Evolutionary conservation across 2,797 vertebrate genomes (phyloP).

Genomic region (Synaphobranchus kaupii): DNA sequence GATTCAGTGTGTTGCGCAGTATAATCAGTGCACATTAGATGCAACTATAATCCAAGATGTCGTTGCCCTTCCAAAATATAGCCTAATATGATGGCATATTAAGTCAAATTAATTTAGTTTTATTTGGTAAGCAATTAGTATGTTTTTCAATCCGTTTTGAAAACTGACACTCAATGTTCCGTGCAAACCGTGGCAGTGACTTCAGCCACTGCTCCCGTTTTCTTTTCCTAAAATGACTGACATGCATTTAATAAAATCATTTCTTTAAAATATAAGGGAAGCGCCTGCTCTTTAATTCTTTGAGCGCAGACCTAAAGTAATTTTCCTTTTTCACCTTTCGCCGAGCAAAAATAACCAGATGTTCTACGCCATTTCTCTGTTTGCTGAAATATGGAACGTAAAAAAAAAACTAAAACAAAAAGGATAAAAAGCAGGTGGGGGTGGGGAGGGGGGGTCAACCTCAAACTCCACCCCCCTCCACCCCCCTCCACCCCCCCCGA

Average conservation of each 20-base stretch:
- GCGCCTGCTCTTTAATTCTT: neutral
- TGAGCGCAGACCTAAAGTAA: neutral
- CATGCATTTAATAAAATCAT: neutral
- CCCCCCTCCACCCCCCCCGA: conserved; percentile 54
- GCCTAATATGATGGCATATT: neutral
- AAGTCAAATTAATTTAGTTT: neutral
- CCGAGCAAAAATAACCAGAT: neutral
- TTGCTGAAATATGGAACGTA: neutral
- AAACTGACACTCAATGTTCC: neutral
- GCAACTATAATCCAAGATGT: neutral
- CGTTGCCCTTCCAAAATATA: neutral
- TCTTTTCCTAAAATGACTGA: neutral
- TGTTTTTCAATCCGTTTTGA: neutral
- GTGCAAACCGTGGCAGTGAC: neutral
- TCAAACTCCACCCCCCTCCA: conserved; percentile 33
- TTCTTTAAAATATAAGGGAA: neutral
- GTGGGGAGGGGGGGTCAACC: neutral
- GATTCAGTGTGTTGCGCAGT: neutral
- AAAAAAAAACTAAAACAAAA: neutral
- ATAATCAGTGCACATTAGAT: neutral
- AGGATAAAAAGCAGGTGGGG: neutral
- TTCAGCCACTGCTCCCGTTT: neutral
- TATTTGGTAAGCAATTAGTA: neutral
- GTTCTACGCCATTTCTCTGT: neutral
- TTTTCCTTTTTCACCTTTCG: neutral